Base-by-base conservation (phyloP, 2,113 vertebrate genomes). In the Hippocampus abdominalis region DNA sequence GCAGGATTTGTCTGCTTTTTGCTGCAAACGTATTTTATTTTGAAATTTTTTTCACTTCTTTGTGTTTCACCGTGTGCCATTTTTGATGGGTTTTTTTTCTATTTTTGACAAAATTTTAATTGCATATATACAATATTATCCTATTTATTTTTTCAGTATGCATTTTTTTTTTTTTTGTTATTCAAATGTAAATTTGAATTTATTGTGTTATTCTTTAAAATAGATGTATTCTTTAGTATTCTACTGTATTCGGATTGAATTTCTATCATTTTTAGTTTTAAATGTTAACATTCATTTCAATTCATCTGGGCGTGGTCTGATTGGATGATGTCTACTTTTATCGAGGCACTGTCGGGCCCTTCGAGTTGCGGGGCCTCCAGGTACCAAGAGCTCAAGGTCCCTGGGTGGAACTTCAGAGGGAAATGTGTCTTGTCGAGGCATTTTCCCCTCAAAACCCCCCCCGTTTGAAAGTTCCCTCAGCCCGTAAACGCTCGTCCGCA, bases 11-110 rank as follows among this genome's bases (percentile, higher is more conserved):
- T 88, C 82, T 71, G 84, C 86, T 91, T 89, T 29, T 89, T 60
- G 20, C 87, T 90, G 88, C 88, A 91, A 93, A 91, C 85, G 92
- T 86, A 90, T 91, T 91, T 91, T 91, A 79, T 88, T 91, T 88
- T 88, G 86, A 88, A 84, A 91, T 91, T 91, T 91, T 92, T 92
- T 90, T 88, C n/a, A 29, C 29, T 29, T 27, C 27, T 27, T 27
- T 27, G 27, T 27, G 27, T 27, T 27, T 27, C 27, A 1, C 27
- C 27, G 27, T 27, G 29, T 29, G 29, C 29, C 29, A 29, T 29
- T 29, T 29, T 29, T 2, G 29, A 29, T 29, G 29, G 29, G n/a
- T n/a, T n/a, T n/a, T n/a, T n/a, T n/a, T n/a, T n/a, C n/a, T n/a
- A 29, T 3, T 29, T 29, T 29, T 3, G 29, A 29, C 29, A 29